Percentiles rank a stretch among this genome's conserved stretches.
phyloP scores from a whole-genome alignment of 2,113 vertebrate species.

The Delphinus delphis region DNA sequence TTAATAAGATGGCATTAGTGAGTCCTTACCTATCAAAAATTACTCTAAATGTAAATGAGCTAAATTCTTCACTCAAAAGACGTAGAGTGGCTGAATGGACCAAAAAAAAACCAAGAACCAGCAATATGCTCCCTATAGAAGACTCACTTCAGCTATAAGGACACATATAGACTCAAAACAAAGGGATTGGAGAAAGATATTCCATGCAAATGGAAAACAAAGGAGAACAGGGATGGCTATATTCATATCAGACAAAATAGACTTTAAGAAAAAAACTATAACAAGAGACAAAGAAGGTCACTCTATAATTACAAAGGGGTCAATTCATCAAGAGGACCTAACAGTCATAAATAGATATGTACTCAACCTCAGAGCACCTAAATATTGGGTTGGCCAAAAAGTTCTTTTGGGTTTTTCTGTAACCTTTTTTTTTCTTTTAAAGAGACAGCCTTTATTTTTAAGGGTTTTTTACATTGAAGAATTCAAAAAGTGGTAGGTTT shows the following conservation, averaged over 20 bases:
- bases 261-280: background rate
- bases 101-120: background rate
- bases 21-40: background rate
- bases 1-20: background rate
- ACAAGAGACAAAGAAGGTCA: background rate
- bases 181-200: background rate
- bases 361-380: background rate
- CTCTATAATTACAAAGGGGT: background rate
- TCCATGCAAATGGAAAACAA: background rate
- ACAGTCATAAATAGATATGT: background rate
- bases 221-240: background rate
- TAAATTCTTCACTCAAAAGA: background rate
- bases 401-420: too few species aligned
- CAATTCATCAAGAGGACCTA: background rate
- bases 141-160: background rate
- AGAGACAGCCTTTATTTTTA: too few species aligned
- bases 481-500: too few species aligned
- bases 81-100: background rate
- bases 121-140: background rate
- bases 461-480: too few species aligned
- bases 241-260: background rate
- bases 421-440: too few species aligned
- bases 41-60: background rate
- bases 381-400: background rate
- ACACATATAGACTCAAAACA: background rate